These are phyloP conservation scores for Autographa gamma DNA, from an alignment of 2,888 invertebrate genomes.

Conservation along the genomic window DNA sequence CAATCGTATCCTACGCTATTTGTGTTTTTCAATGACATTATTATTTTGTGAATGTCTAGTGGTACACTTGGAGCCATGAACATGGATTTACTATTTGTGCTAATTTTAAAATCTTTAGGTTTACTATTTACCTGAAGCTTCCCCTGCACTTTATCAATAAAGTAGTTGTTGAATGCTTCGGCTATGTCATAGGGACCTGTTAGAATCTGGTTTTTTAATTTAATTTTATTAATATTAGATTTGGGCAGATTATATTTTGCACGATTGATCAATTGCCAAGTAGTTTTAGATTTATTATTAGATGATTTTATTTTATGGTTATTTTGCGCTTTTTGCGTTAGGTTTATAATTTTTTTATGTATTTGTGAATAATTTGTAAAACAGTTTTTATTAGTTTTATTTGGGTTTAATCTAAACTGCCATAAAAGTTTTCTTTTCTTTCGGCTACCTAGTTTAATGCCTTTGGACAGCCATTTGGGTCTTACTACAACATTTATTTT, in stretches of 20 bases:
- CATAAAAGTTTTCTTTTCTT: neutral
- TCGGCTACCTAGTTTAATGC: neutral
- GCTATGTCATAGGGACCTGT: neutral
- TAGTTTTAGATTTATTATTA: too few relatives aligned
- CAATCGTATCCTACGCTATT: neutral
- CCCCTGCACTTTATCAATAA: neutral
- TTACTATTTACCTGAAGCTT: neutral
- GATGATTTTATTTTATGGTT: too few relatives aligned
- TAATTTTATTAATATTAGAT: neutral
- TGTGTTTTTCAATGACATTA: neutral
- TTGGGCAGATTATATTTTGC: too few relatives aligned
- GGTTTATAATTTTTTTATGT: slow-evolving; percentile 1
- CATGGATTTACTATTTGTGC: neutral
- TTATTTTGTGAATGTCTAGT: neutral
- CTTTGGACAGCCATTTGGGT: neutral
- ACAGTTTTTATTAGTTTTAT: neutral
- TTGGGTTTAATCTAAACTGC: neutral
- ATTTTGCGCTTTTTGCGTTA: neutral
- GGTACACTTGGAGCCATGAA: neutral
- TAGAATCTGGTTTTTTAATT: neutral
- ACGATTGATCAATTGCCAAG: too few relatives aligned
- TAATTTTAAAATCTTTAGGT: neutral
- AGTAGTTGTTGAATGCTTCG: neutral
- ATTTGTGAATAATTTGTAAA: neutral
- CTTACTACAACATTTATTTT: neutral